Evolutionary conservation across 2,888 invertebrate species (phyloP), one percentile per base, ranked within the genome.

Genomic region (Hyalella azteca): DNA sequence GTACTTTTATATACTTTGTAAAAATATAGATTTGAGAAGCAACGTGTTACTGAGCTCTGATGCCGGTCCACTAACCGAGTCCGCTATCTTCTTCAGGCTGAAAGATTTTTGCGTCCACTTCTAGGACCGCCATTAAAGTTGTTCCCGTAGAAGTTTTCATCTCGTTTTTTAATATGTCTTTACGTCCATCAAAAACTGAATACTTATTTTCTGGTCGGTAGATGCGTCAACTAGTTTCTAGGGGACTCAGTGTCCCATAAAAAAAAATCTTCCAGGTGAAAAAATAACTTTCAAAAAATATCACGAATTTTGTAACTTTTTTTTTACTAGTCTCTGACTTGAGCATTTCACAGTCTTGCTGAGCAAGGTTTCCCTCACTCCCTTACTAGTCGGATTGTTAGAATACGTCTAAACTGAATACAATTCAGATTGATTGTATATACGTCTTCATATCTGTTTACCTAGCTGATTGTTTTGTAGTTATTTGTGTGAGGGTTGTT

Each of bases 401-500:
- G 75, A 41, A 13, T 75, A 45, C 15, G 40, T 41, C 45, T 75
- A 41, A 75, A 75, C 75, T 75, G 45, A 75, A 75, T 75, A 22
- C 5, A 40, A 75, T 45, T 75, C 75, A 75, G 40, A 45, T 75
- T 2, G n/a, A 75, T 41, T 75, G 75, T 75, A 75, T 32, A 45
- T 75, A 75, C 66, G 66, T 29, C 66, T 66, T 36, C 36, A 36
- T 29, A 32, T 66, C n/a, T 36, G 66, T 66, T 66, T 36, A 66
- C 22, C 36, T 66, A 66, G 66, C 19, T 66, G 66, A 54, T 66
- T 66, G 66, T 66, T 66, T 66, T 66, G 29, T 66, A 66, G 36
- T 66, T 66, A 66, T 66, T 11, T 45, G 66, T 66, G 66, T 66
- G 66, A 66, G 66, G 66, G 66, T 66, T 66, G 66, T 66, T 66